Percentiles rank a stretch among this genome's conserved stretches.
These are phyloP conservation scores for Cerastoderma edule DNA, from an alignment of 2,888 invertebrate genomes.

Conservation along the genomic window DNA sequence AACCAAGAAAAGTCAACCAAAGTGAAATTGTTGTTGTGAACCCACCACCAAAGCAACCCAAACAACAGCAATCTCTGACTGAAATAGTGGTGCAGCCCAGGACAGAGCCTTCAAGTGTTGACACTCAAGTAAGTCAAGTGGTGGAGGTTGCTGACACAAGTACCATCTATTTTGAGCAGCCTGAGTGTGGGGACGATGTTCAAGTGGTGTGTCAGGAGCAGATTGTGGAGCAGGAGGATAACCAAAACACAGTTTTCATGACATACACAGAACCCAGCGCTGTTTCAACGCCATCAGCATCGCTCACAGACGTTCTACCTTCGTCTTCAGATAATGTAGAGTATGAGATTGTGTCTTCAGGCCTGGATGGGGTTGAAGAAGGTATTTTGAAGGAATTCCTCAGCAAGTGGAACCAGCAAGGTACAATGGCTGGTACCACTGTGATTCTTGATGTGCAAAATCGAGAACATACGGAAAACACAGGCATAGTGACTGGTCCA, in stretches of 20 bases:
- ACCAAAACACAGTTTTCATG: background rate
- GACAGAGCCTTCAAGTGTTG: no score
- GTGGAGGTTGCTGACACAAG: background rate
- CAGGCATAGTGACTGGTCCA: background rate
- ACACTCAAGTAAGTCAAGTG: background rate
- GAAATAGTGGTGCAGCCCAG: no score
- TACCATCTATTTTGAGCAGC: background rate
- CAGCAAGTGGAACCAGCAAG: conserved; percentile 17
- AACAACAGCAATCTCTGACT: no score
- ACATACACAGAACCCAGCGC: background rate
- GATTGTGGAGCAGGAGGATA: background rate
- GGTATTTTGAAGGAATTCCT: conserved; percentile 19
- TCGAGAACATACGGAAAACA: background rate
- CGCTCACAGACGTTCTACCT: no score
- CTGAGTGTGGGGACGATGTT: background rate
- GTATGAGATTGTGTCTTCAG: conserved; percentile 15
- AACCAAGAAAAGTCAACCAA: background rate
- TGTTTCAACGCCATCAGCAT: background rate
- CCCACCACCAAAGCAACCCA: background rate
- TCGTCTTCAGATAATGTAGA: conserved; percentile 13
- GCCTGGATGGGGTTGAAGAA: conserved; percentile 15
- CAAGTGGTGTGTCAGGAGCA: background rate
- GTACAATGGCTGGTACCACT: background rate
- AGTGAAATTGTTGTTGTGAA: background rate
- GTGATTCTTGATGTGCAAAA: conserved; percentile 20